Evolutionary conservation across 2,797 vertebrate species (phyloP).

Genomic region (Eospalax fontanierii): DNA sequence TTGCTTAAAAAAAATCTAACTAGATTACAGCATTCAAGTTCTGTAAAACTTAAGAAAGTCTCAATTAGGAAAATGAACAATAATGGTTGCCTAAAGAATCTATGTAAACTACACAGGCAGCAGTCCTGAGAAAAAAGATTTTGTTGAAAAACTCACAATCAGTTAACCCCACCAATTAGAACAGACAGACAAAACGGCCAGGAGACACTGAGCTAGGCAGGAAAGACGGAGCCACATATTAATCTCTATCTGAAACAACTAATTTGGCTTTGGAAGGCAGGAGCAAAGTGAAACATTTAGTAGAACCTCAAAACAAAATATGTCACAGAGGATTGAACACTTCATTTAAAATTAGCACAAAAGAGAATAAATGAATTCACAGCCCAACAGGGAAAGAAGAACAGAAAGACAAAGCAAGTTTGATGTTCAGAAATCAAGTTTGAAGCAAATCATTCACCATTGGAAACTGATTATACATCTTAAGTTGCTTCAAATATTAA

Average conservation of each 20-base stretch:
- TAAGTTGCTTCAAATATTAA: slow-evolving; percentile 69
- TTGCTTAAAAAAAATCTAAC: not conserved
- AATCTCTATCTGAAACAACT: slow-evolving; percentile 43
- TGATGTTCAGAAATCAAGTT: slow-evolving; percentile 68
- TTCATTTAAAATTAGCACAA: slow-evolving; percentile 73
- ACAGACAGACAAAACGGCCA: not conserved
- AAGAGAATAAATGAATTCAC: slow-evolving; percentile 50
- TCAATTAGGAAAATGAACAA: not conserved
- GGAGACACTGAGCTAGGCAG: not conserved
- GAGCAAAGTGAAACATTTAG: slow-evolving; percentile 48
- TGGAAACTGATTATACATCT: slow-evolving; percentile 71
- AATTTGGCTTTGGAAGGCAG: slow-evolving; percentile 37
- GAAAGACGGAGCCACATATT: not conserved
- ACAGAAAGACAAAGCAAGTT: slow-evolving; percentile 54
- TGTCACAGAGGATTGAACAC: slow-evolving; percentile 49
- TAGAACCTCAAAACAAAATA: slow-evolving; percentile 35
- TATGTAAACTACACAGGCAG: not conserved
- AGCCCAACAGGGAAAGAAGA: not conserved
- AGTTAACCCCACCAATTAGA: not conserved
- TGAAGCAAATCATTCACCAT: slow-evolving; percentile 45
- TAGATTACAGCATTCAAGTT: not conserved
- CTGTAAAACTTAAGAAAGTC: not conserved
- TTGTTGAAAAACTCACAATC: not conserved
- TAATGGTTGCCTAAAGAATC: not conserved
- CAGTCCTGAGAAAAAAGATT: slow-evolving; percentile 18